phyloP scores from a whole-genome alignment of 2,797 vertebrate species.

The Delichon dasypus region DNA sequence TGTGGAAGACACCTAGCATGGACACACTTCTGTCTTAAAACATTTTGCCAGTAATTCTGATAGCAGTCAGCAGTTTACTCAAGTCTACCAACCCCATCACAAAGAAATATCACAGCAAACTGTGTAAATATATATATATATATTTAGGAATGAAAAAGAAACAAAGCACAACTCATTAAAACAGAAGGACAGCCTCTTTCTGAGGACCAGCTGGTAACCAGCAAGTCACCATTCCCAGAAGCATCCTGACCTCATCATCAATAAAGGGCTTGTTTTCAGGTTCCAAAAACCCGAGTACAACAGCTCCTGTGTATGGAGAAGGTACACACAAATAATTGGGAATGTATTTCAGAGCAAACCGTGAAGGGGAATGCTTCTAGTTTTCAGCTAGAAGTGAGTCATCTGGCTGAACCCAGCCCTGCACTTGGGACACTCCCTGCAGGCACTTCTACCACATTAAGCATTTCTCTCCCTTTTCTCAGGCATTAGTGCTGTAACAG shows the following conservation, averaged over 20 bases:
- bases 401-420: not conserved
- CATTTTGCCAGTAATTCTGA: not conserved
- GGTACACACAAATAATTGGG: not conserved
- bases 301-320: not conserved
- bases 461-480: not conserved
- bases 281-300: not conserved
- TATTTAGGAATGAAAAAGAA: not conserved
- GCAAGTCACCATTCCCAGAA: not conserved
- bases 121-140: not conserved
- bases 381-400: not conserved
- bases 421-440: not conserved
- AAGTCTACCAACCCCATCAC: not conserved
- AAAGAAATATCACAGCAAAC: not conserved
- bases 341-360: not conserved
- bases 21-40: not conserved
- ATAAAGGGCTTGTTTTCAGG: not conserved
- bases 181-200: not conserved
- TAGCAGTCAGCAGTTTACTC: not conserved
- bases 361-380: not conserved
- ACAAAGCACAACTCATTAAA: not conserved
- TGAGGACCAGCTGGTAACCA: constrained; percentile 21
- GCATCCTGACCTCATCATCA: not conserved
- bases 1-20: not conserved
- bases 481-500: not conserved
- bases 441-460: not conserved